These are phyloP conservation scores for Zeus faber DNA, from an alignment of 2,113 vertebrate genomes.

Conservation along the genomic window DNA sequence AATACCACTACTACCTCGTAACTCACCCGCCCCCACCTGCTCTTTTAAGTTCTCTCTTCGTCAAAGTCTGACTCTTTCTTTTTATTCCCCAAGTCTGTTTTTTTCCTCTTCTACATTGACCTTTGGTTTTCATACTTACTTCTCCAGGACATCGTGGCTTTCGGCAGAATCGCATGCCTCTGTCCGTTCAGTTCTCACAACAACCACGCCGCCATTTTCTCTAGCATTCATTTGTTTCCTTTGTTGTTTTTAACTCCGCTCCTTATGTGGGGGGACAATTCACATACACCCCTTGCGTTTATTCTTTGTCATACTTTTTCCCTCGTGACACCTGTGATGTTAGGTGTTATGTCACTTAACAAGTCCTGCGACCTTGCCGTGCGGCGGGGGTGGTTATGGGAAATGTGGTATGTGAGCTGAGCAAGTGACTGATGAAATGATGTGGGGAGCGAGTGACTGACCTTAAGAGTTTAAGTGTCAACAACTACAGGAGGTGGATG, in stretches of 20 bases:
- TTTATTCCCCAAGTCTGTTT: conserved; percentile 32
- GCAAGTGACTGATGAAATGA: not conserved
- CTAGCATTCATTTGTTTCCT: conserved; percentile 23
- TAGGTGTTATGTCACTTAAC: conserved; percentile 36
- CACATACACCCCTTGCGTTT: conserved; percentile 25
- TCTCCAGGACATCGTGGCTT: conserved; percentile 42
- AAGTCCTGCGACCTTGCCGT: conserved; percentile 45
- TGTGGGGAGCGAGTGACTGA: not conserved
- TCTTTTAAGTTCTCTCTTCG: conserved; percentile 18
- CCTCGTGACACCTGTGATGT: conserved; percentile 32
- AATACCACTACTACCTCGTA: conserved; percentile 74
- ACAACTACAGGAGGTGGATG: not conserved
- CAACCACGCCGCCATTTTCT: conserved; percentile 30
- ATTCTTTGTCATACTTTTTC: conserved; percentile 36
- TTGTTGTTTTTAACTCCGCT: conserved; percentile 31
- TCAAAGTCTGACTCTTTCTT: conserved; percentile 13
- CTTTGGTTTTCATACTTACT: conserved; percentile 12
- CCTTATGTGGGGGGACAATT: conserved; percentile 19
- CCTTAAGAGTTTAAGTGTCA: not conserved
- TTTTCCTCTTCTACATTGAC: conserved; percentile 1
- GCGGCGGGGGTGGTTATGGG: conserved; percentile 36
- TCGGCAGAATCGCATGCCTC: conserved; percentile 70
- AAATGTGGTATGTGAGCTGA: conserved; percentile 10
- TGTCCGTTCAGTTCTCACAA: conserved; percentile 47
- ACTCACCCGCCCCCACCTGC: conserved; percentile 46